These are phyloP conservation scores for Merluccius polli DNA, from an alignment of 2,797 vertebrate genomes.

Conservation along the genomic window DNA sequence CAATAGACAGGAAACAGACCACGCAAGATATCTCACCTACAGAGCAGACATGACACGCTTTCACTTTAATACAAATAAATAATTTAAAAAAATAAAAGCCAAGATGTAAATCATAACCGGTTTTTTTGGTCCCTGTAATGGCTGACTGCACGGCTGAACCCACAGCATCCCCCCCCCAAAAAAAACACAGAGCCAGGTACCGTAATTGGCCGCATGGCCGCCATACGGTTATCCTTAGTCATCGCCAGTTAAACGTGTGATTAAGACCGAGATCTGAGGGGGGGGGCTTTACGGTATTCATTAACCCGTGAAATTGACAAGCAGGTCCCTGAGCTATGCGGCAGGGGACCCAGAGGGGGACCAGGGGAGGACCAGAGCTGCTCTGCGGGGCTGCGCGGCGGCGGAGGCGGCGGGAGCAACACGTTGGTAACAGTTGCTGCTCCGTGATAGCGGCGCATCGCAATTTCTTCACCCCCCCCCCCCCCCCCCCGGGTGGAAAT, in stretches of 20 bases:
- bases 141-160: no score
- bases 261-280: not conserved
- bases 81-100: no score
- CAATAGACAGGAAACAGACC: not conserved
- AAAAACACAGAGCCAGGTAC: not conserved
- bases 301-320: conserved; percentile 60
- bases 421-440: conserved; percentile 47
- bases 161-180: no score
- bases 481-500: no score
- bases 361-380: no score
- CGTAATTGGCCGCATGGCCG: not conserved
- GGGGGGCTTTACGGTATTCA: conserved; percentile 57
- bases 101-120: no score
- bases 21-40: not conserved
- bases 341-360: conserved; percentile 45
- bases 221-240: not conserved
- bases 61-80: no score
- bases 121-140: no score
- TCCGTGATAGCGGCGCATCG: not conserved
- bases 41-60: not conserved
- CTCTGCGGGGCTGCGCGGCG: no score
- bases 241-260: not conserved
- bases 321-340: conserved; percentile 63
- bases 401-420: no score
- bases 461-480: conserved; percentile 4